Evolutionary conservation across 2,888 invertebrate species (phyloP), one percentile per base, ranked within the genome.

Genomic region (Nemotelus nigrinus): DNA sequence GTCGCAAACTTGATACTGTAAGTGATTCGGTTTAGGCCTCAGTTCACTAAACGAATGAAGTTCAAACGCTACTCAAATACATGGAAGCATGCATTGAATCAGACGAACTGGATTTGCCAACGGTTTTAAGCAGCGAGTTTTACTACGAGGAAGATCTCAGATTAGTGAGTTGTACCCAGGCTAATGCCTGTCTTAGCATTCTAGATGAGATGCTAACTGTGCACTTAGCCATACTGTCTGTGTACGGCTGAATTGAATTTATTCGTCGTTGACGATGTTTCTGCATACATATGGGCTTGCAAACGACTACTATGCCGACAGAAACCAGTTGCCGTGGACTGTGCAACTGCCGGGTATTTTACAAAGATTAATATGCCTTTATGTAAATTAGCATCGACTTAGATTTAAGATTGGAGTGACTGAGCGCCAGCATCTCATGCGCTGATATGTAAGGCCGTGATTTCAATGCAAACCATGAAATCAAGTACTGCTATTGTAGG

Each of bases 311-410:
- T 55, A 53, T 55, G 47, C 44, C 5, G 25, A 44, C 65, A n/a
- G 41, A 55, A 70, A 70, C 70, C 55, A 70, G 70, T 70, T 70
- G 55, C 3, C 7, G 43, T n/a, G 50, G 55, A 70, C 53, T 53
- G 55, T 53, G 55, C 53, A 39, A 70, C 70, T 25, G 70, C 10
- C 53, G 70, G 47, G 53, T 70, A 39, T 10, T 43, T 43, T 43
- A 10, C 43, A 41, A 70, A 70, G 70, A 70, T 70, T 70, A 70
- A 70, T 70, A 70, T 70, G 70, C 70, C 70, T 70, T 70, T 70
- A 70, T 70, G 70, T 70, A 70, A 70, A 70, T 70, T 70, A 70
- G 53, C n/a, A 43, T 70, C 6, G 43, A 70, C 55, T 55, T 70
- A 47, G 53, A 53, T 70, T 70, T 43, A 53, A 70, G 45, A 53